Evolutionary conservation across 2,797 vertebrate species (phyloP), one percentile per base, ranked within the genome.

Genomic region (Miichthys miiuy): DNA sequence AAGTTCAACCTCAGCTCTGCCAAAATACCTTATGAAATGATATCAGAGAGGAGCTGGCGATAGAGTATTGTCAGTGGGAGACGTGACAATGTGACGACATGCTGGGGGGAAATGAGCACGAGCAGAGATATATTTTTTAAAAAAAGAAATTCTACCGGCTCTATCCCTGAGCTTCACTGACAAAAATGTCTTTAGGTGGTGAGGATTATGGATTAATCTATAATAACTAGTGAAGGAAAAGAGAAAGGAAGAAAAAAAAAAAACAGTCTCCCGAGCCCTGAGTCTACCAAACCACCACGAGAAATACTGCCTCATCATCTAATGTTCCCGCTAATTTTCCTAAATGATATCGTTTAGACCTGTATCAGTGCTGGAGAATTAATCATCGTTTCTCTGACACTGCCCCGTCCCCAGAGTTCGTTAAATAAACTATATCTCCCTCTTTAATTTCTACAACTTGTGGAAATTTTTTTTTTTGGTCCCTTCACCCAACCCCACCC

Each of bases 151-250:
- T 83, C 79, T 75, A 79, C 56, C 74, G 64, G 74, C 83, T 89
- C 83, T 75, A 85, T 91, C 87, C 88, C 84, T 77, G 83, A 87
- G 85, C 86, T 85, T 75, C 78, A 69, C 86, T 92, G 91, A 93
- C 90, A 88, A 93, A 91, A 91, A 87, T 90, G 92, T 88, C 93
- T 93, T 89, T 87, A 92, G 90, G 91, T 91, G 89, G 66, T 79
- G 86, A 67, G 93, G 92, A 93, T 94, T 93, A 93, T 80, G 92
- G 91, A 94, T 93, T 93, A 91, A 91, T 92, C 89, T 88, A 82
- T 90, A 90, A 91, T 90, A 91, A 91, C 88, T 88, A 83, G 88
- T 72, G 85, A 89, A 84, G 87, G 83, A 27, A 81, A 85, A 86
- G 77, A 90, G 82, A 84, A 88, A 84, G 72, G 68, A 60, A 64